A percentile compares a stretch with the other conserved stretches of the same genome.
These are phyloP conservation scores for Polyploca ridens DNA, from an alignment of 2,888 invertebrate species.

Conservation along the genomic window DNA sequence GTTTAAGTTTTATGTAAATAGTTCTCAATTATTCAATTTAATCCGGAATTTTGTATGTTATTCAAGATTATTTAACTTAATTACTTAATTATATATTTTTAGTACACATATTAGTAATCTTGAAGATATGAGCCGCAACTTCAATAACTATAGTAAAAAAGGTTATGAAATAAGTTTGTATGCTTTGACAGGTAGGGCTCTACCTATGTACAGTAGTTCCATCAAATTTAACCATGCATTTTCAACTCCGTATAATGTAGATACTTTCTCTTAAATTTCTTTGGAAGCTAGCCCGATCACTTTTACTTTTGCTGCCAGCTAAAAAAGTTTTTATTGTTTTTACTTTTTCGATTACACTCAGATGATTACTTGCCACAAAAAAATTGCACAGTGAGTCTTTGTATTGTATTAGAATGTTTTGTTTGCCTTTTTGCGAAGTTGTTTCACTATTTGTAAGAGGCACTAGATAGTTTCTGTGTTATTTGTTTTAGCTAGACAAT, in stretches of 20 bases:
- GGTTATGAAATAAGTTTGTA: too few species aligned
- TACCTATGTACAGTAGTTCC: neutral
- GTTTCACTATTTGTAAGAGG: neutral
- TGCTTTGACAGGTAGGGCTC: neutral
- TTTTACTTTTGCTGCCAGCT: slow-evolving; percentile 50
- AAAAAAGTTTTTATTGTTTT: slow-evolving; percentile 52
- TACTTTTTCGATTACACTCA: slow-evolving; percentile 46
- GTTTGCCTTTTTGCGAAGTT: neutral
- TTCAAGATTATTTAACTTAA: too few species aligned
- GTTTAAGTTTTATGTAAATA: too few species aligned
- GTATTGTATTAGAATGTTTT: neutral
- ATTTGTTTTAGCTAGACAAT: neutral
- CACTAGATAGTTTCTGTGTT: neutral
- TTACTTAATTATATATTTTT: too few species aligned
- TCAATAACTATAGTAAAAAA: too few species aligned
- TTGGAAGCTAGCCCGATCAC: slow-evolving; percentile 48
- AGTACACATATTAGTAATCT: too few species aligned
- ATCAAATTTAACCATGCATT: slow-evolving; percentile 48
- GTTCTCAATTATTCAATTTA: too few species aligned
- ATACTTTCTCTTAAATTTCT: slow-evolving; percentile 53
- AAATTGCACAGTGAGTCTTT: slow-evolving; percentile 1
- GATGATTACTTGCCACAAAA: slow-evolving; percentile 35
- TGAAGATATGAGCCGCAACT: too few species aligned
- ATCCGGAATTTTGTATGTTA: too few species aligned
- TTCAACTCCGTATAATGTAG: neutral